Evolutionary conservation across 2,113 vertebrate species (phyloP).

Genomic region (Microcebus jonahi): DNA sequence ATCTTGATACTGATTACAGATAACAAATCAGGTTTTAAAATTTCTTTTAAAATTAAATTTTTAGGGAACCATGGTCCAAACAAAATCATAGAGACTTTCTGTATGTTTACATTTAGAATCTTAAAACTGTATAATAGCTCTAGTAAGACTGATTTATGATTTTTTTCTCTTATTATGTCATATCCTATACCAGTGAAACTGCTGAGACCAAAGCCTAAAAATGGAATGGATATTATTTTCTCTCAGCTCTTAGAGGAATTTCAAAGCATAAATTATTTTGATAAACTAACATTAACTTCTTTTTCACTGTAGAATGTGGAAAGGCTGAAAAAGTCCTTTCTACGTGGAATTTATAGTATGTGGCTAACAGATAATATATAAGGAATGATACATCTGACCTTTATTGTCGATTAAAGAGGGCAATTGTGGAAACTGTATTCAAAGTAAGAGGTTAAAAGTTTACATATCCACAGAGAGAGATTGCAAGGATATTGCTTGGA

Average conservation of each 20-base stretch:
- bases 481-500: conserved; percentile 42
- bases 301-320: conserved; percentile 79
- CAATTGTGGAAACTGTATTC: conserved; percentile 74
- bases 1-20: conserved; percentile 8
- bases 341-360: conserved; percentile 78
- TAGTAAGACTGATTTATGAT: conserved; percentile 51
- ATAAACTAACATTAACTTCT: conserved; percentile 77
- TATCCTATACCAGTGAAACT: conserved; percentile 63
- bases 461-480: conserved; percentile 69
- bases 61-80: background rate
- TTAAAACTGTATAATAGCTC: conserved; percentile 30
- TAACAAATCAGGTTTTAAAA: conserved; percentile 25
- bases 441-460: conserved; percentile 79
- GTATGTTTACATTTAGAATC: background rate
- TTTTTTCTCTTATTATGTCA: conserved; percentile 49
- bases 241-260: conserved; percentile 77
- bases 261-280: conserved; percentile 84
- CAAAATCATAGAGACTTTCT: background rate
- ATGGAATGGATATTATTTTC: conserved; percentile 74
- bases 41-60: conserved; percentile 46
- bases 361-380: conserved; percentile 78
- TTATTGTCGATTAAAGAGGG: conserved; percentile 80
- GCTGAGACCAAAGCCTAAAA: conserved; percentile 77
- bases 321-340: conserved; percentile 71
- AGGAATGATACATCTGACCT: conserved; percentile 73